Evolutionary conservation across 30 jellyfish, hydroid and myxozoan genomes (phyloP).

Genomic region (Pelagia noctiluca): DNA sequence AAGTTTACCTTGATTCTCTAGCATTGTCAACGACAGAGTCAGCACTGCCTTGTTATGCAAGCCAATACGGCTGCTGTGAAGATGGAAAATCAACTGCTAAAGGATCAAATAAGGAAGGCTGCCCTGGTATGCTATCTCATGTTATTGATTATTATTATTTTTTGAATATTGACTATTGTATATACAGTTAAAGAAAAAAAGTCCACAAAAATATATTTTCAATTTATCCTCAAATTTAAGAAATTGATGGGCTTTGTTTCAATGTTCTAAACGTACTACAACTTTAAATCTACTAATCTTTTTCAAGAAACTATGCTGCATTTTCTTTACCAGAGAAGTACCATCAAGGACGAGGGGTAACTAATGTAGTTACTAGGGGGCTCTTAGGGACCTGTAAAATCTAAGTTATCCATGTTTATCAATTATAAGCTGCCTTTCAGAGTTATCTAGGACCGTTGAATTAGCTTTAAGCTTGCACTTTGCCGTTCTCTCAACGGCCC

Average conservation of each 20-base stretch:
- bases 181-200: too few species aligned
- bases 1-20: background rate
- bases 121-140: conserved; percentile 71
- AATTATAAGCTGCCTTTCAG: too few species aligned
- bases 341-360: too few species aligned
- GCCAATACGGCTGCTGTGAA: conserved; percentile 73
- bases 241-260: background rate
- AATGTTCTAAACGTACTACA: background rate
- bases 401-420: too few species aligned
- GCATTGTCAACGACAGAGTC: conserved; percentile 27
- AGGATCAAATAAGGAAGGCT: conserved; percentile 75
- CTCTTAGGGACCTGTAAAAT: too few species aligned
- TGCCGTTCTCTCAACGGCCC: too few species aligned
- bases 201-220: too few species aligned
- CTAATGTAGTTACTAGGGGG: too few species aligned
- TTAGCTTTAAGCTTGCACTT: too few species aligned
- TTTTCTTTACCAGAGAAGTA: too few species aligned
- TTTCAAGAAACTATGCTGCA: background rate
- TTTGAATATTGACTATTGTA: too few species aligned
- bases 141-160: background rate
- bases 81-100: conserved; percentile 61
- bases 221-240: background rate
- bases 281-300: background rate
- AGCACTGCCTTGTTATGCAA: conserved; percentile 21
- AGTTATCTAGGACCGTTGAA: too few species aligned